Evolutionary conservation across 2,888 invertebrate species (phyloP), one percentile per base, ranked within the genome.

Genomic region (Seira ritae): DNA sequence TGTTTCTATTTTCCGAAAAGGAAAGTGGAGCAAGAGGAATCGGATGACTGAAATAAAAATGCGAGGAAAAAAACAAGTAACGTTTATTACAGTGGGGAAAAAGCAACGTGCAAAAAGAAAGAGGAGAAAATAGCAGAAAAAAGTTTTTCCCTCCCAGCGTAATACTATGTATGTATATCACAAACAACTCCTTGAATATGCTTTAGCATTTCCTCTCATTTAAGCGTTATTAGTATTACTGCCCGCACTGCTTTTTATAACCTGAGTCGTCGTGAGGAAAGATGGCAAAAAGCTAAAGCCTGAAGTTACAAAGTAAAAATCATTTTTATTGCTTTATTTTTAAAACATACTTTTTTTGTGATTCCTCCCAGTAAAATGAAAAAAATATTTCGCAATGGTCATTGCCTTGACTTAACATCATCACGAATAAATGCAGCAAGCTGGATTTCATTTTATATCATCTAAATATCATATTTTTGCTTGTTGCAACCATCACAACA

Each of bases 121-220:
- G 55, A 19, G 60, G 42, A 15, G 46, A 55, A 17, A 55, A 55
- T 3, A 55, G 8, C 3, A 62, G 70, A 31, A 31, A 71, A 74
- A 75, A 70, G 6, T 68, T 71, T 74, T 67, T 15, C 23, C 15
- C 31, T 67, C 17, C 65, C 42, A 66, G 46, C 65, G 70, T 65
- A 74, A 81, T 75, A 75, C 71, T 81, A 71, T 75, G 71, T 8
- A 31, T n/a, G n/a, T n/a, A n/a, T n/a, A n/a, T 42, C 6, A 42
- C 42, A 42, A 42, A n/a, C n/a, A 42, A 42, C 42, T 42, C 12
- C 42, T 42, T 42, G 42, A 55, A 55, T 55, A 55, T 55, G 55
- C 12, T 15, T 15, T 15, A 55, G 55, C 12, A 17, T 17, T 55
- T 55, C 55, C 15, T 55, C 12, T 17, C 55, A n/a, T 55, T 55